These are phyloP conservation scores for Acanthoscelides obtectus DNA, from an alignment of 2,888 invertebrate genomes.

Conservation along the genomic window DNA sequence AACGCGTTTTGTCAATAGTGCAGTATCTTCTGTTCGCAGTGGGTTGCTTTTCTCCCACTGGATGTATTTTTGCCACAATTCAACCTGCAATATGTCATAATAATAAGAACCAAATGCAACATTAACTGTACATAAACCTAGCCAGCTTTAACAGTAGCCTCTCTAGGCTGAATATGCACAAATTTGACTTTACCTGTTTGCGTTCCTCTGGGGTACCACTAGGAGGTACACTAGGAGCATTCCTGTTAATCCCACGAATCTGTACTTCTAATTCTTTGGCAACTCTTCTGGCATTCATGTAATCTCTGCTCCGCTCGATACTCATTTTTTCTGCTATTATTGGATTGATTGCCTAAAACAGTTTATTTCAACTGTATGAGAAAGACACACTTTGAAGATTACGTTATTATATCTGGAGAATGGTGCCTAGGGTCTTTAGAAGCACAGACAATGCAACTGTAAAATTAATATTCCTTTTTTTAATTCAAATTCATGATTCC, in stretches of 20 bases:
- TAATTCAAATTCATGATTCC: too few species aligned
- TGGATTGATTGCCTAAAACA: constrained; percentile 55
- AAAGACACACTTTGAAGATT: too few species aligned
- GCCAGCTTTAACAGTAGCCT: too few species aligned
- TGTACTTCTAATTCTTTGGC: constrained; percentile 95
- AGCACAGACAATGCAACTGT: too few species aligned
- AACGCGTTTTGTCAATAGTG: constrained; percentile 86
- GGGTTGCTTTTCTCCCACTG: constrained; percentile 97
- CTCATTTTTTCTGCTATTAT: constrained; percentile 96
- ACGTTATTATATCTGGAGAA: too few species aligned
- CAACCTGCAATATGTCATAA: constrained; percentile 62
- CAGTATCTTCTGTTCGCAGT: constrained; percentile 91
- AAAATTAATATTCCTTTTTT: too few species aligned
- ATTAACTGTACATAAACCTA: too few species aligned
- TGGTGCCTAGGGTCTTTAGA: too few species aligned
- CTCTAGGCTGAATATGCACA: too few species aligned
- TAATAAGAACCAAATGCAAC: too few species aligned
- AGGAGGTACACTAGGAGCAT: constrained; percentile 96
- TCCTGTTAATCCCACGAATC: constrained; percentile 90
- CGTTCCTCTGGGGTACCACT: constrained; percentile 83
- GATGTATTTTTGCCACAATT: constrained; percentile 98
- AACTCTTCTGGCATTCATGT: constrained; percentile 95
- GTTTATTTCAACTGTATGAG: background rate
- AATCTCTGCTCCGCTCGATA: constrained; percentile 91
- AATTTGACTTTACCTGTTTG: constrained; percentile 68